Percentiles rank a stretch among this genome's conserved stretches.
Conservation (phyloP, 1,140 invertebrate species). For the Bombus pascuorum region DNA sequence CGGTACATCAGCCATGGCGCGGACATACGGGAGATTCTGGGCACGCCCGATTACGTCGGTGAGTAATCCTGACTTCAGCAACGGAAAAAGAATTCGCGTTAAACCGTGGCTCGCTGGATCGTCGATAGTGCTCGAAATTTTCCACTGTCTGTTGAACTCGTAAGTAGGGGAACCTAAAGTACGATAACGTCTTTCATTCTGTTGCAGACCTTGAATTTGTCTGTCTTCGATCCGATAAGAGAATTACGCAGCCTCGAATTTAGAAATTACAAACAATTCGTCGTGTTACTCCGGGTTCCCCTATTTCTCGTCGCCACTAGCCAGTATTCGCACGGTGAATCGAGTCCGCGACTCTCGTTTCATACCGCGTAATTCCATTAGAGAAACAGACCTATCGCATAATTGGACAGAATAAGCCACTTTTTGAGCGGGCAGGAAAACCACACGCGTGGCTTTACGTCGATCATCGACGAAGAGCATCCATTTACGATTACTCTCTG, state of each 20-base stretch:
- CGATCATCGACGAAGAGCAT: background rate
- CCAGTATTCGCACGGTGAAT: background rate
- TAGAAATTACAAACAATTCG: background rate
- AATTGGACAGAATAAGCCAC: background rate
- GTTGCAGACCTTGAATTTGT: background rate
- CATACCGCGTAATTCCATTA: conserved; percentile 53
- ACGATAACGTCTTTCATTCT: background rate
- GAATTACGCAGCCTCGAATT: background rate
- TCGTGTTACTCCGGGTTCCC: background rate
- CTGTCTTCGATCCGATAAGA: background rate
- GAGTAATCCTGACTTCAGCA: conserved; percentile 77
- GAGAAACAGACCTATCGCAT: conserved; percentile 33
- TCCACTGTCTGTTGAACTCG: background rate
- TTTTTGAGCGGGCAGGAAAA: background rate
- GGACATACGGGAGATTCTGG: conserved; percentile 96
- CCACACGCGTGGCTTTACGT: background rate
- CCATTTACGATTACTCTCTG: conserved; percentile 49
- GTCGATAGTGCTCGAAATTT: background rate
- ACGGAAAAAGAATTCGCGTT: background rate
- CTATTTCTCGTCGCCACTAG: background rate
- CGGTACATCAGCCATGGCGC: conserved; percentile 93
- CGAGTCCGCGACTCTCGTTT: conserved; percentile 9
- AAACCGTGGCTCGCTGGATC: background rate
- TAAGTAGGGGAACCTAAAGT: background rate
- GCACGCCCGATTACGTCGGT: conserved; percentile 97